Conservation (phyloP, 1,140 invertebrate genomes). For the Brachionus rubens region DNA sequence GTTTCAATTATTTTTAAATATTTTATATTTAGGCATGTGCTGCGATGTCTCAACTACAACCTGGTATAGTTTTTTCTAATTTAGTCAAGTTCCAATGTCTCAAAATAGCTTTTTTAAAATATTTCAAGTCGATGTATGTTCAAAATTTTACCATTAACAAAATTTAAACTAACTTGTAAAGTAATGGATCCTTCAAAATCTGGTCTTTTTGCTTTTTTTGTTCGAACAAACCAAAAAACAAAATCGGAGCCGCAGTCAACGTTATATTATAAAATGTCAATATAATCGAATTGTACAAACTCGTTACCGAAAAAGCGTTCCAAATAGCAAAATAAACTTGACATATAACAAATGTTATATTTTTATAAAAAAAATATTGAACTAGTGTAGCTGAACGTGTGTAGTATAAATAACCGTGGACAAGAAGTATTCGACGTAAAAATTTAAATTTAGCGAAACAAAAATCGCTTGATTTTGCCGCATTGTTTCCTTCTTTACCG, state of each 20-base stretch:
- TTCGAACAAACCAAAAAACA: slow-evolving; percentile 32
- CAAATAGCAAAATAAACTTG: slow-evolving; percentile 99
- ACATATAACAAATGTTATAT: slow-evolving; percentile 98
- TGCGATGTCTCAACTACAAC: too few relatives aligned
- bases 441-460: slow-evolving; percentile 87
- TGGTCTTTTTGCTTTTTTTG: background rate
- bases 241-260: slow-evolving; percentile 16
- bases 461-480: slow-evolving; percentile 95
- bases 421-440: slow-evolving; percentile 76
- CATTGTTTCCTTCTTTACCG: slow-evolving; percentile 88
- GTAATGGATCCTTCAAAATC: background rate
- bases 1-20: too few relatives aligned
- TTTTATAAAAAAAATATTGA: slow-evolving; percentile 95
- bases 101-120: too few relatives aligned
- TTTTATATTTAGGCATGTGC: too few relatives aligned
- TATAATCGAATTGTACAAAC: slow-evolving; percentile 23
- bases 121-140: too few relatives aligned
- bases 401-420: slow-evolving; percentile 89
- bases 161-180: slow-evolving; percentile 28
- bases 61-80: too few relatives aligned
- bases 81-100: too few relatives aligned
- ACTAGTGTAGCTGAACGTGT: slow-evolving; percentile 88
- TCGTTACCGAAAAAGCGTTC: slow-evolving; percentile 96
- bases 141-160: background rate
- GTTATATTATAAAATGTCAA: slow-evolving; percentile 38